A percentile compares a stretch with the other conserved stretches of the same genome.
phyloP scores from a whole-genome alignment of 2,888 invertebrate species.

The Agonopterix subpropinquella region DNA sequence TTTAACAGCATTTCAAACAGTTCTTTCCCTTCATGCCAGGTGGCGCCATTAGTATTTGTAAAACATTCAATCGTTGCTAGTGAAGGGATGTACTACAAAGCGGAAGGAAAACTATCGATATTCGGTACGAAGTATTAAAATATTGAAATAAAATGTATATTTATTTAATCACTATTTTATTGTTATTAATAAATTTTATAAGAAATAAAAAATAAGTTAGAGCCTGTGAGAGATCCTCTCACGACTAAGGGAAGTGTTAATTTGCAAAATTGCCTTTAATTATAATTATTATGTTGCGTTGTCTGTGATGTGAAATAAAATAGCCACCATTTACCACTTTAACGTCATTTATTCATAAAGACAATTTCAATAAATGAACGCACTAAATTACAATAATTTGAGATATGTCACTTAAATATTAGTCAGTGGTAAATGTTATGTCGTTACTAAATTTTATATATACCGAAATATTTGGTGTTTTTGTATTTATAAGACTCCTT shows the following conservation, averaged over 20 bases:
- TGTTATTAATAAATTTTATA: neutral
- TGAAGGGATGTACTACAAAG: too few species aligned
- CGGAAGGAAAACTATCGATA: too few species aligned
- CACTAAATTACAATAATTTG: constrained; percentile 74
- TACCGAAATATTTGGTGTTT: constrained; percentile 25
- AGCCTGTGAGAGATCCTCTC: neutral
- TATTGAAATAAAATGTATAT: neutral
- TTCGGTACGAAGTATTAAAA: too few species aligned
- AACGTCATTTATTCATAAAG: constrained; percentile 74
- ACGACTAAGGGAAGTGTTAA: neutral
- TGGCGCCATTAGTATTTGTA: too few species aligned
- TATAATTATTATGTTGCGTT: neutral
- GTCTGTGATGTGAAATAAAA: neutral
- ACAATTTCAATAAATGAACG: constrained; percentile 74
- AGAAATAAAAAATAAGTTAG: neutral
- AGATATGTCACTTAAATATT: constrained; percentile 70
- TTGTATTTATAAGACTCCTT: constrained; percentile 15
- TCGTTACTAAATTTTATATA: constrained; percentile 20
- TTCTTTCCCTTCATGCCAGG: too few species aligned
- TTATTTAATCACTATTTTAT: neutral
- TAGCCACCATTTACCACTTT: constrained; percentile 27
- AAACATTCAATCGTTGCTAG: too few species aligned
- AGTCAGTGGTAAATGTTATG: constrained; percentile 53
- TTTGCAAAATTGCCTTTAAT: neutral
- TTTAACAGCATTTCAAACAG: too few species aligned